A percentile compares a stretch with the other conserved stretches of the same genome.
Evolutionary conservation across 2,113 vertebrate genomes (phyloP).

Genomic region (Heterotilapia buettikoferi): DNA sequence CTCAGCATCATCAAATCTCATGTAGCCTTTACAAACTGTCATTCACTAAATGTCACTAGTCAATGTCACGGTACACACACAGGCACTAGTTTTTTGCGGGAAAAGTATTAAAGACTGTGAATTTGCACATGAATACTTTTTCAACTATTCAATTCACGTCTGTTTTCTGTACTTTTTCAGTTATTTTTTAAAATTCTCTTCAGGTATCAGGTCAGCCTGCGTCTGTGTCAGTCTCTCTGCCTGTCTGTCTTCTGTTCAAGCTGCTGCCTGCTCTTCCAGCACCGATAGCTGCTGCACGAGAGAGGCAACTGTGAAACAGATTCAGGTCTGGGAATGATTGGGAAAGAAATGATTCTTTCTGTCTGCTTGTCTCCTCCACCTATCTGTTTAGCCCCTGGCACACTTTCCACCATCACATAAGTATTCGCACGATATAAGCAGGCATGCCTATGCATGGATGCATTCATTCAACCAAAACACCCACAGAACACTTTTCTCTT

Average conservation of each 20-base stretch:
- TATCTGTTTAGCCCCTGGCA: slow-evolving; percentile 38
- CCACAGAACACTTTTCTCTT: background rate
- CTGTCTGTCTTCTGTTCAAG: background rate
- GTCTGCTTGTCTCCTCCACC: slow-evolving; percentile 22
- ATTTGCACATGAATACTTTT: background rate
- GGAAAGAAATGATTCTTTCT: slow-evolving; percentile 34
- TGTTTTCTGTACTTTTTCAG: background rate
- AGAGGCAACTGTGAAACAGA: slow-evolving; percentile 39
- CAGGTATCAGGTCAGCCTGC: background rate
- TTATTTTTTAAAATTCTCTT: background rate
- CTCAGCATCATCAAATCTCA: background rate
- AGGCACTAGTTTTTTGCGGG: background rate
- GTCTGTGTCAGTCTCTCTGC: background rate
- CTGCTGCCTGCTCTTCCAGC: slow-evolving; percentile 20
- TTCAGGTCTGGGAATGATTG: slow-evolving; percentile 43
- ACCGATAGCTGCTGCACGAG: background rate
- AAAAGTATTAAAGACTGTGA: background rate
- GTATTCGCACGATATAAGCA: slow-evolving; percentile 2
- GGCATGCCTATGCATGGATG: slow-evolving; percentile 40
- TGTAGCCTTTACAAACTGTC: background rate
- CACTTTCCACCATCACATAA: slow-evolving; percentile 8
- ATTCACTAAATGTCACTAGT: background rate
- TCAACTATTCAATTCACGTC: background rate
- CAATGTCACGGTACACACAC: background rate
- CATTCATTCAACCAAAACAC: slow-evolving; percentile 17